Conservation (phyloP, 1,140 invertebrate genomes). For the Aricia agestis region DNA sequence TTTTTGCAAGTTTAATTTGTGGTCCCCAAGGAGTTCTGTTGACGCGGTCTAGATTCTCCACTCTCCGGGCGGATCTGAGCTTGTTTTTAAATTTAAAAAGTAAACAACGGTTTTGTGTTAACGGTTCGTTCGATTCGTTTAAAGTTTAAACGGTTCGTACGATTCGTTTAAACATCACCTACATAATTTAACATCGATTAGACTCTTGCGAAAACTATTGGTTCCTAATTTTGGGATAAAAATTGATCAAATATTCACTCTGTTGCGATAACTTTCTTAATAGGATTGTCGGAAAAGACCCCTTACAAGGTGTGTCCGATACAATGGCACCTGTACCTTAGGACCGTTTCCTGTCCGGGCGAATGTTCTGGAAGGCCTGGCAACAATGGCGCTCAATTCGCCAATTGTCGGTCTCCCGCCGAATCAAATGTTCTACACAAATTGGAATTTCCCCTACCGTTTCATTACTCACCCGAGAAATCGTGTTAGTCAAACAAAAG, state of each 20-base stretch:
- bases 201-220: too few relatives aligned
- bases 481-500: constrained; percentile 10
- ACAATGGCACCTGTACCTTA: neutral
- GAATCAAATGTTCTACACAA: constrained; percentile 13
- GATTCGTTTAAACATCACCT: too few relatives aligned
- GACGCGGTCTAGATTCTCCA: constrained; percentile 29
- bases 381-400: constrained; percentile 16
- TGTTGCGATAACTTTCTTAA: too few relatives aligned
- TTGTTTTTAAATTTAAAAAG: neutral
- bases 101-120: too few relatives aligned
- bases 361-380: neutral
- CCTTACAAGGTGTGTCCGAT: neutral
- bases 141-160: too few relatives aligned
- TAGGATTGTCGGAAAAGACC: too few relatives aligned
- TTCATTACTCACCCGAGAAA: constrained; percentile 5
- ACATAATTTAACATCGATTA: too few relatives aligned
- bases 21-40: constrained; percentile 26
- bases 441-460: constrained; percentile 6
- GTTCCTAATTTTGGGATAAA: too few relatives aligned
- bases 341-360: neutral
- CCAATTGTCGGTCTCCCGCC: neutral
- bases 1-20: constrained; percentile 19
- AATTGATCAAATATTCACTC: too few relatives aligned
- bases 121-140: too few relatives aligned
- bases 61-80: neutral